Evolutionary conservation across 2,888 invertebrate species (phyloP), one percentile per base, ranked within the genome.

Genomic region (Hemicrepidius hirtus): DNA sequence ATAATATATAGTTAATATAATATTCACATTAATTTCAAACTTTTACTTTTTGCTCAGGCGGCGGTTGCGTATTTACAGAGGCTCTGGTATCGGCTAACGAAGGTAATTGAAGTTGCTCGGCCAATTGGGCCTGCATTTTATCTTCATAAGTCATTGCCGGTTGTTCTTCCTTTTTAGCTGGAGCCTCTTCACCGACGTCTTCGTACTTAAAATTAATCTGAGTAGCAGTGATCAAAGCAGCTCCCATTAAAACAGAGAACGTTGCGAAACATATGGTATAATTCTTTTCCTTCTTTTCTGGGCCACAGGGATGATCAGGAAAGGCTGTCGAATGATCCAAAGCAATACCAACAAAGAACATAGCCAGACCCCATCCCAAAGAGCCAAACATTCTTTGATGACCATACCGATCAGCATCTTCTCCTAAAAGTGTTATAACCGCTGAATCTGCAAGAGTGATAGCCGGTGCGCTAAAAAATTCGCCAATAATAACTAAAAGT

Each of bases 231-330:
- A 97, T 92, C 68, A 98, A 90, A 0, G 99, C 97, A 53, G 96
- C 97, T 1, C 96, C 94, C 97, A 99, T 99, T 32, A 99, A 89
- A 32, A 98, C 95, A 16, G 97, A 96, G 88, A 99, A 99, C 53
- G 97, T 97, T 10, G 98, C 97, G 87, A 99, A 99, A 86, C 99
- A 99, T 77, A 99, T 96, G 37, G 97, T 97, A 87, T 99, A 99
- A 88, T 99, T 99, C 86, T 98, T 97, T 87, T 99, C 99, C 84
- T 95, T 93, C 73, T 91, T 90, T 81, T 95, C 95, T 6, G 96
- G 95, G 0, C 92, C 94, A 83, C 97, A 98, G 0, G 97, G 97
- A 86, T 97, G 97, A 80, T 95, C 91, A 21, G 97, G 95, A 86
- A 99, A 99, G 0, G 97, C 94, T 18, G 97, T 97, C 69, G 98